Evolutionary conservation across 2,888 invertebrate species (phyloP), one percentile per base, ranked within the genome.

Genomic region (Miltochrista miniata): DNA sequence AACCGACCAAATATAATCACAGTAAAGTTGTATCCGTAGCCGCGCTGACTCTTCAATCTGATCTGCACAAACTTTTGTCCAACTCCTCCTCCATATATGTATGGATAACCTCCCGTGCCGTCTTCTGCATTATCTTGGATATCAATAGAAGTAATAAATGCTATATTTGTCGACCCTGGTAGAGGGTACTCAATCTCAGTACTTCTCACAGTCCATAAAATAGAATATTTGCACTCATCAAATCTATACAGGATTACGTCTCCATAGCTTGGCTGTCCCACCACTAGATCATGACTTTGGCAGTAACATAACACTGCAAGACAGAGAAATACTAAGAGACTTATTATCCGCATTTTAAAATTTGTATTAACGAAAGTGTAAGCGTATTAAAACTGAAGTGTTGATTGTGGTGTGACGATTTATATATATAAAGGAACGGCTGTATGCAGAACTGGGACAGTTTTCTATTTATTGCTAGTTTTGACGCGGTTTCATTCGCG

Each of bases 291-390:
- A 40, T 45, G 44, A 14, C 45, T 45, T 36, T 50, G 44, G 31
- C 41, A 30, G 31, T 40, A 36, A 18, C 36, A 41, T n/a, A 15
- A 41, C 63, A 55, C 54, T 68, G 68, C 64, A 50, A 72, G 71
- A 64, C 42, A 43, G 31, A 9, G 56, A 70, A 61, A 36, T 7
- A 48, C 14, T 9, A 29, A 0, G 8, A 18, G n/a, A 7, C 14
- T 36, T 30, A 41, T 0, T 56, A 55, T 12, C 43, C 8, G 1
- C 11, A 13, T 47, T 36, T 38, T 54, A 43, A 37, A 49, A 46
- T 39, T 18, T 5, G 11, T 36, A 41, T 42, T n/a, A n/a, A n/a
- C n/a, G n/a, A n/a, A n/a, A n/a, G n/a, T n/a, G n/a, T n/a, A n/a
- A n/a, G n/a, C n/a, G n/a, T n/a, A n/a, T n/a, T n/a, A 14, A 29